Evolutionary conservation across 2,888 invertebrate genomes (phyloP).

Genomic region (Plagiodera versicolora): DNA sequence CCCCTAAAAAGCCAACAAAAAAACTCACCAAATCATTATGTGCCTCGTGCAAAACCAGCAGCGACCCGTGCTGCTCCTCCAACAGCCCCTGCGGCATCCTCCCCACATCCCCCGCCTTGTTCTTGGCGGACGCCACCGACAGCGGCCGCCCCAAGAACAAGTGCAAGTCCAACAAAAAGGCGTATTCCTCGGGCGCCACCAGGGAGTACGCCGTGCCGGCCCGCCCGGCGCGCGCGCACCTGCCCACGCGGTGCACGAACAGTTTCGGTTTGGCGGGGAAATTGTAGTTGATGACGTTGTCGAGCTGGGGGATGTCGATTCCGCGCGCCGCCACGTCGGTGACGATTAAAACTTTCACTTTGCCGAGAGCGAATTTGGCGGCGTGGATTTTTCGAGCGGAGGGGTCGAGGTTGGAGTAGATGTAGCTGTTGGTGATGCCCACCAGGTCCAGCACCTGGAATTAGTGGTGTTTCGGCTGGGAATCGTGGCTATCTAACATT

Average conservation of each 20-base stretch:
- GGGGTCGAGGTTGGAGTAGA: constrained; percentile 94
- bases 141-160: constrained; percentile 86
- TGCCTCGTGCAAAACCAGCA: constrained; percentile 74
- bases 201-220: constrained; percentile 91
- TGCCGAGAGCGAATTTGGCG: constrained; percentile 81
- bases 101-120: constrained; percentile 69
- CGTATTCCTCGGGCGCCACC: constrained; percentile 85
- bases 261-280: constrained; percentile 97
- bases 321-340: constrained; percentile 98
- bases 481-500: too few relatives aligned
- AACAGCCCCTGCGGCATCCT: constrained; percentile 77
- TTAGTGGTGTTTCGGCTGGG: background rate
- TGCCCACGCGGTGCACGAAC: constrained; percentile 96
- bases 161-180: constrained; percentile 92
- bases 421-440: constrained; percentile 82
- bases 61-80: constrained; percentile 79
- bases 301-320: constrained; percentile 93
- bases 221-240: constrained; percentile 94
- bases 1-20: too few relatives aligned
- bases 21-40: constrained; percentile 75
- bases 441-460: constrained; percentile 71
- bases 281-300: constrained; percentile 95
- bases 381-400: constrained; percentile 94
- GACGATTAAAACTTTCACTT: constrained; percentile 84
- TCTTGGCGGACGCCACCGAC: constrained; percentile 56